Base-by-base conservation (phyloP, 1,140 invertebrate species). In the Calliopsis andreniformis region DNA sequence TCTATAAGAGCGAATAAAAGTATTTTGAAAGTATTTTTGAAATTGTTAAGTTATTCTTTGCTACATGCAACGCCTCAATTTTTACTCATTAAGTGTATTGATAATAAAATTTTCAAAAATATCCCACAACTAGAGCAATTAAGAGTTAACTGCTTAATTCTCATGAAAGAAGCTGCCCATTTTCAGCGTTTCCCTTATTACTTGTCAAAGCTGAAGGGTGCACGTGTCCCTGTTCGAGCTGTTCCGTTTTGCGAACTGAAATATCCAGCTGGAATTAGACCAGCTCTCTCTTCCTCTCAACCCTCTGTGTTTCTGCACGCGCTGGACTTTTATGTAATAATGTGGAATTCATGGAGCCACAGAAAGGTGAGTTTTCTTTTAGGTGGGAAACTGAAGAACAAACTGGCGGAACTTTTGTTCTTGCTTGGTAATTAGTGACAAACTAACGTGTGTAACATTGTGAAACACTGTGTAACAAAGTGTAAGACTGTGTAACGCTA, bases 241-340 rank as follows among this genome's bases (percentile, higher is more conserved):
- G 35, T 58, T 35, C 16, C 16, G 30, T 16, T 58, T 18, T 0
- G 18, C 12, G 28, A 32, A 32, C 25, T 12, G 25, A 30, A 55
- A 30, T 30, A 55, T 14, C 16, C 18, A 18, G 1, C 2, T 6
- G 14, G 23, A 30, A 14, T 28, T 25, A 55, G 30, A 18, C 25
- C 18, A 20, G 18, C 8, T 6, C 28, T 18, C 28, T 25, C 30
- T 20, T 8, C 7, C 18, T 18, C 20, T 28, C 18, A 16, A 14
- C 16, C 3, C 1, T 14, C 7, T 10, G 49, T 23, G 49, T n/a
- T 30, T 55, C 14, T 14, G 12, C 5, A 25, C 16, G 6, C 51
- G 51, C 6, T 30, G 55, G 55, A 58, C 35, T 58, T 58, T 32
- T 35, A 16, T n/a, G n/a, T 58, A 58, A 58, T 35, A 10, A 32